Percentiles rank a stretch among this genome's conserved stretches.
These are phyloP conservation scores for Sanderia malayensis DNA, from an alignment of 30 jellyfish, hydroid and myxozoan genomes.

Conservation along the genomic window DNA sequence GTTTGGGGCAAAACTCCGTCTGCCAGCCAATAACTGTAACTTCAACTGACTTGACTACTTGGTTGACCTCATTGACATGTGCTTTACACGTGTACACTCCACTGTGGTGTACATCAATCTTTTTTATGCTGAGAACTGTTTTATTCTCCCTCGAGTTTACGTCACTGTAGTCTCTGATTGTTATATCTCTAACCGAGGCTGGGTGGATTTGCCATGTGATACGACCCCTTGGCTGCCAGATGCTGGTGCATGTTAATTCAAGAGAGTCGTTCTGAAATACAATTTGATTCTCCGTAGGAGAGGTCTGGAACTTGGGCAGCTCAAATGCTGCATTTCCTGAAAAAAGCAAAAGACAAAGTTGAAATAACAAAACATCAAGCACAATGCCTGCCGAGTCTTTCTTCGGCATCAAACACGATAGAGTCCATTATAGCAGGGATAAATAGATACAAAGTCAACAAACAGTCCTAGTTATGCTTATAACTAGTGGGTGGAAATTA, in stretches of 20 bases:
- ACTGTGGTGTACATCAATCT: conserved; percentile 34
- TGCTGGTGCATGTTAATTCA: conserved; percentile 42
- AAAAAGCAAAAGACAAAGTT: too few species aligned
- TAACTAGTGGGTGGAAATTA: too few species aligned
- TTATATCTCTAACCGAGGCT: conserved; percentile 8
- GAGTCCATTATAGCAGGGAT: too few species aligned
- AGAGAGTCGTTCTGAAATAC: conserved; percentile 73
- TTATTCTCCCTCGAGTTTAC: conserved; percentile 38
- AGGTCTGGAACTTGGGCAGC: conserved; percentile 52
- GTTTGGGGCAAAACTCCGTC: conserved; percentile 38
- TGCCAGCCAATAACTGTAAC: conserved; percentile 49
- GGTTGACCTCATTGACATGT: conserved; percentile 1
- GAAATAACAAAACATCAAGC: too few species aligned
- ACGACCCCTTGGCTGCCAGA: conserved; percentile 67
- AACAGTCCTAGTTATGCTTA: too few species aligned
- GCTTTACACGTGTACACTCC: conserved; percentile 48
- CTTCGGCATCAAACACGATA: too few species aligned
- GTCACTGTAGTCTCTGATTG: conserved; percentile 22
- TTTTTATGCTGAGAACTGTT: conserved; percentile 32
- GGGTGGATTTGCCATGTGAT: conserved; percentile 48
- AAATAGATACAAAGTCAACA: too few species aligned
- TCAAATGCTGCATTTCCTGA: too few species aligned
- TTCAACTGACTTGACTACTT: conserved; percentile 12
- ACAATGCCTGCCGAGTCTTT: too few species aligned
- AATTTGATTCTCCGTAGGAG: conserved; percentile 58